Base-by-base conservation (phyloP, 2,888 invertebrate genomes). In the Euplagia quadripunctaria region DNA sequence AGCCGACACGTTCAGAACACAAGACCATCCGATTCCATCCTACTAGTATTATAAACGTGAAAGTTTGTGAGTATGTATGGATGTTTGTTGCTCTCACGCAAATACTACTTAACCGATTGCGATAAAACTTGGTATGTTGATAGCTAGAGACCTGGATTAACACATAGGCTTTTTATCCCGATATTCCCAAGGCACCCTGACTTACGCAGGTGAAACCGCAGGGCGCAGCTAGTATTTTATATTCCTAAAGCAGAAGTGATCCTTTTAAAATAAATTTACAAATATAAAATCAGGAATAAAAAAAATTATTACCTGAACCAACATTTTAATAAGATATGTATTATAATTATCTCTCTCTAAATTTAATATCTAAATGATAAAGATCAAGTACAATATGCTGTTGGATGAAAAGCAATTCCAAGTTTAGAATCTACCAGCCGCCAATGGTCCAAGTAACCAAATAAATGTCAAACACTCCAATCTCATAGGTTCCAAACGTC, bases 381-480 rank as follows among this genome's bases (percentile, higher is more conserved):
- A 58, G 4, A 5, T 12, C 9, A 58, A 11, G 20, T 58, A 55
- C 9, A n/a, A 55, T 61, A 31, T 14, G 31, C 12, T 20, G 12
- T 31, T 61, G 12, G 4, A 14, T 31, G 5, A 61, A 61, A 61
- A 31, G 14, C 61, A 31, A 31, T 31, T 61, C 12, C 20, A 61
- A 31, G 12, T 20, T 75, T n/a, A 20, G 31, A 61, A 61, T 61
- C 31, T 31, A 61, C 6, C 14, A 61, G 61, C 0, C 20, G 12
- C 7, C 58, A 20, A 20, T 20, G 58, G 20, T 12, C 61, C 61
- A 61, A 61, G 5, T 31, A 61, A 31, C 61, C 20, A 61, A 61
- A 61, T 61, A 31, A 61, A 61, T 61, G 61, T 31, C 61, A 61
- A 61, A 61, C 31, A 61, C 31, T 61, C 61, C 61, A 61, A 31